Evolutionary conservation across 2,888 invertebrate genomes (phyloP).

Genomic region (Odontothrips loti): DNA sequence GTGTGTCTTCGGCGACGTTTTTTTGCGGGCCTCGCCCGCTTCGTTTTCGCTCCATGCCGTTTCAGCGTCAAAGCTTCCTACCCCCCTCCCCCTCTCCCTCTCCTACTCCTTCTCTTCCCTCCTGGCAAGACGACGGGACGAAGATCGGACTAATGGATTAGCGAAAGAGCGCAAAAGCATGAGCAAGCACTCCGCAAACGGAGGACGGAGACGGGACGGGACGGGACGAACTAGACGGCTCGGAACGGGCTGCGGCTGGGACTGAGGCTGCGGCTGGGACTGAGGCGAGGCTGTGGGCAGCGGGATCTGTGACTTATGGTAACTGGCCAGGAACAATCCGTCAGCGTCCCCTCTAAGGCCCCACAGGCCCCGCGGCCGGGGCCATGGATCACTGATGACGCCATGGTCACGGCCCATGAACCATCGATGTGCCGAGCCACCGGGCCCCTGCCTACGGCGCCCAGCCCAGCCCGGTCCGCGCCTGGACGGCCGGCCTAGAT

Average conservation of each 20-base stretch:
- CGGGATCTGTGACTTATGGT: slow-evolving; percentile 10
- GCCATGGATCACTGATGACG: no score
- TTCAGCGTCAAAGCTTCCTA: not conserved
- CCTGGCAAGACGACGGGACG: not conserved
- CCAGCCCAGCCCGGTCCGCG: not conserved
- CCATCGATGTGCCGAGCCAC: not conserved
- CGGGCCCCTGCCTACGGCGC: no score
- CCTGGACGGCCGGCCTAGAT: not conserved
- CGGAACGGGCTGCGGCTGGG: not conserved
- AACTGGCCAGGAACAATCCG: not conserved
- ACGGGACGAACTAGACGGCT: no score
- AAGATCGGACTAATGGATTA: slow-evolving; percentile 9
- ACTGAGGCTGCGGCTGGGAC: not conserved
- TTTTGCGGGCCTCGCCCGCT: not conserved
- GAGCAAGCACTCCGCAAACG: not conserved
- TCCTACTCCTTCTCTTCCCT: no score
- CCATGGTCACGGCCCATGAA: no score
- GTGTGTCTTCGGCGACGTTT: not conserved
- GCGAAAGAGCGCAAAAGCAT: not conserved
- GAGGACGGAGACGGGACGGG: no score
- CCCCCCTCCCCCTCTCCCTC: no score
- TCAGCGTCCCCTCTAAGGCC: not conserved
- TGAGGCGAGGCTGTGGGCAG: not conserved
- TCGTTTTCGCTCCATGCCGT: not conserved
- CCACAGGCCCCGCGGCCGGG: no score